Base-by-base conservation (phyloP, 2,888 invertebrate species). In the Pachliopta kotzebuea region DNA sequence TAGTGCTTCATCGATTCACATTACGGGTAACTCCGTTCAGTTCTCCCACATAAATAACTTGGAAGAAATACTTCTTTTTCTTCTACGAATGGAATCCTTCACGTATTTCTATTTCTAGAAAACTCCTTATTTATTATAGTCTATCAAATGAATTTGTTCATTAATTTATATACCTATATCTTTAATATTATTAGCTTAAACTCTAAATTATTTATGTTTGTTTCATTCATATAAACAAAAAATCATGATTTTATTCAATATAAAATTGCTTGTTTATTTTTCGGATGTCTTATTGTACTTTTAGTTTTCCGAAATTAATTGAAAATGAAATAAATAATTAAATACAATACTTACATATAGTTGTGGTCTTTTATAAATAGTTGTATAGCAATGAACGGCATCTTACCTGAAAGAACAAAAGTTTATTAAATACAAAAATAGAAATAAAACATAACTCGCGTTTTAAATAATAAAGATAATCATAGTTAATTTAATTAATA, bases 11-110 rank as follows among this genome's bases (percentile, higher is more conserved):
- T 63, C 54, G 63, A 45, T 21, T 45, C 20, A 18, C 18, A 58
- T 58, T 56, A 50, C 45, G 45, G 56, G n/a, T 42, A 56, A 80
- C 75, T 75, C 70, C 70, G 61, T 66, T 65, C 63, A 68, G 64
- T 72, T 72, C 69, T 70, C 70, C 67, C 72, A 72, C 73, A 74
- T 71, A 71, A 68, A 69, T 74, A 72, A 72, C 76, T 72, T 66
- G 60, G 53, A 42, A 45, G 26, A 24, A 58, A 58, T 58, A 63
- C 45, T 54, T 58, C 54, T 58, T 57, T 54, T 54, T 42, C 11
- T 37, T 45, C 45, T 45, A 60, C 45, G 14, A 31, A 31, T 11
- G 11, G 21, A 23, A 23, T 56, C n/a, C 29, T 29, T n/a, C 11
- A 29, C 20, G 42, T 49, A 17, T 56, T 50, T 50, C 20, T n/a